A percentile compares a stretch with the other conserved stretches of the same genome.
These are phyloP conservation scores for Stegodyphus dumicola DNA, from an alignment of 1,140 invertebrate species.

Conservation along the genomic window DNA sequence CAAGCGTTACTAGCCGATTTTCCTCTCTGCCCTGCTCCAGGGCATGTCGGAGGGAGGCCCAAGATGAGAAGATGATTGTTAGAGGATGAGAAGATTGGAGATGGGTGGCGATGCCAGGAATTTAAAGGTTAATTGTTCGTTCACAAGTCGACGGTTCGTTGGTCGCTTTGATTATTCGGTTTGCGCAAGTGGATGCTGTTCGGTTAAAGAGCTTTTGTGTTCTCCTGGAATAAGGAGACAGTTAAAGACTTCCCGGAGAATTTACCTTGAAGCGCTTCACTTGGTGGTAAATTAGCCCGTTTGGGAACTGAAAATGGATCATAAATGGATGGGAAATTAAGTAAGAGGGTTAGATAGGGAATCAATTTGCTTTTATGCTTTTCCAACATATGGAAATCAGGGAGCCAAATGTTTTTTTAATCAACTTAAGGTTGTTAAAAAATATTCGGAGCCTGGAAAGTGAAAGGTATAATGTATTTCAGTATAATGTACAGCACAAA, in stretches of 20 bases:
- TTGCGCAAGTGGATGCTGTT: neutral
- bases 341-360: neutral
- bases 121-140: constrained; percentile 59
- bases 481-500: too few species aligned
- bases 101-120: neutral
- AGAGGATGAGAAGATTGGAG: neutral
- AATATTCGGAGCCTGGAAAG: too few species aligned
- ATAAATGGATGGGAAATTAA: constrained; percentile 10
- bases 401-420: neutral
- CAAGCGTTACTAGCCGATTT: constrained; percentile 52
- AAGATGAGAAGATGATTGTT: constrained; percentile 37
- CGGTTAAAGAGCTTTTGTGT: neutral
- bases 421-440: neutral
- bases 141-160: constrained; percentile 55
- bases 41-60: neutral
- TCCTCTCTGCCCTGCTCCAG: constrained; percentile 8
- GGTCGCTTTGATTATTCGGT: constrained; percentile 33
- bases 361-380: constrained; percentile 6
- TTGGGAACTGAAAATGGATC: neutral
- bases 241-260: neutral
- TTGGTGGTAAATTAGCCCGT: constrained; percentile 1
- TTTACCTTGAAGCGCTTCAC: neutral
- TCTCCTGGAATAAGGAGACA: neutral
- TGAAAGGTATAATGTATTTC: too few species aligned
- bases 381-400: neutral